Evolutionary conservation across 2,797 vertebrate species (phyloP).

Genomic region (Trematomus bernacchii): DNA sequence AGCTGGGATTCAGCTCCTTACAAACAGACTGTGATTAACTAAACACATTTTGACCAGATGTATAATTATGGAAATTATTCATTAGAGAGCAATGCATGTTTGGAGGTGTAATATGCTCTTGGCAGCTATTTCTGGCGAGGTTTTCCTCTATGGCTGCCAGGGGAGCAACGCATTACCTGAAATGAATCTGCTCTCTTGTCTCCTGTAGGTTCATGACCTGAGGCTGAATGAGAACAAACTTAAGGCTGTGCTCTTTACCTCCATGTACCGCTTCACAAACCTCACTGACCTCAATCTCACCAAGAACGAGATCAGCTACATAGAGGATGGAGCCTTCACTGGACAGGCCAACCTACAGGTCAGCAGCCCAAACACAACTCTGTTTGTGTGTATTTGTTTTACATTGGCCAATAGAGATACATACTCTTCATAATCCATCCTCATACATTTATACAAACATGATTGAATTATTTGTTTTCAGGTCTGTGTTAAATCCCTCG

Average conservation of each 20-base stretch:
- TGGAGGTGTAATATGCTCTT: not conserved
- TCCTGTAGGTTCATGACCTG: conserved; percentile 91
- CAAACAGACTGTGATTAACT: conserved; percentile 27
- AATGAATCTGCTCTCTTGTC: conserved; percentile 21
- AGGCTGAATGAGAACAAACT: conserved; percentile 98
- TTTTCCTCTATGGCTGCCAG: conserved; percentile 9
- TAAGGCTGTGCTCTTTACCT: conserved; percentile 94
- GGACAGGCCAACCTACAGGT: conserved; percentile 97
- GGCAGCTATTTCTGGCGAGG: conserved; percentile 1
- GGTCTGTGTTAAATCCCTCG: not conserved
- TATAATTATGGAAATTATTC: conserved; percentile 13
- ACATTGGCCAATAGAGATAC: too few relatives aligned
- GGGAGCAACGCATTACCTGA: conserved; percentile 2
- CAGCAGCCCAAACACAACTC: not conserved
- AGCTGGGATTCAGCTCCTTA: conserved; percentile 12
- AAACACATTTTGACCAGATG: not conserved
- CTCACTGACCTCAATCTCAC: conserved; percentile 98
- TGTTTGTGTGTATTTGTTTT: not conserved
- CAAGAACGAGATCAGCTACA: conserved; percentile 98
- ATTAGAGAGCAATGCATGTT: conserved; percentile 13
- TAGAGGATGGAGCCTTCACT: conserved; percentile 97
- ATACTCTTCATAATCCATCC: not conserved
- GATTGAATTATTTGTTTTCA: not conserved
- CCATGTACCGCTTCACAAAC: conserved; percentile 97
- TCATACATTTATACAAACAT: not conserved